A percentile compares a stretch with the other conserved stretches of the same genome.
Evolutionary conservation across 2,113 vertebrate species (phyloP).

Genomic region (Prolemur simus): DNA sequence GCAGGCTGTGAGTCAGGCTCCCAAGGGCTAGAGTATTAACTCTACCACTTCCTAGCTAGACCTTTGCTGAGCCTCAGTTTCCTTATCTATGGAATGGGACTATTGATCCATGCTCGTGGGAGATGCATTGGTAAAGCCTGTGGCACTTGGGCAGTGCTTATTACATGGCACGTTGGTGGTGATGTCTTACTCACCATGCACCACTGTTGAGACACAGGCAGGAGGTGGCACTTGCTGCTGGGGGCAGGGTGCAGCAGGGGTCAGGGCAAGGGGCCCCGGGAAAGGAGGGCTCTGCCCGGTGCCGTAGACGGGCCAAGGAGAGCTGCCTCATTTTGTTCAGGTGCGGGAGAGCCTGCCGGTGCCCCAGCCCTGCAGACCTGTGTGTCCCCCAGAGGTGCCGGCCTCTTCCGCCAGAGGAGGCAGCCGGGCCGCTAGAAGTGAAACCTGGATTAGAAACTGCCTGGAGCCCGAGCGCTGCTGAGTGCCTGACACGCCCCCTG

Average conservation of each 20-base stretch:
- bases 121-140: too few species aligned
- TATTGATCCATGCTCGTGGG: rapidly evolving
- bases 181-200: rapidly evolving
- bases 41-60: neutral
- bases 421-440: neutral
- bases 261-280: neutral
- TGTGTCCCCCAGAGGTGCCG: neutral
- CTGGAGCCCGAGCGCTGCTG: rapidly evolving
- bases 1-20: neutral
- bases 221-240: neutral
- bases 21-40: neutral
- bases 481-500: constrained; percentile 46
- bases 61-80: neutral
- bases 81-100: neutral
- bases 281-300: neutral
- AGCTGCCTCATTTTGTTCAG: neutral
- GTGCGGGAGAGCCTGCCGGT: neutral
- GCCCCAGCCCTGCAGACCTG: neutral
- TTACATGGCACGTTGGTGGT: rapidly evolving
- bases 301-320: neutral
- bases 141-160: neutral
- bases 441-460: neutral
- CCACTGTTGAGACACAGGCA: neutral
- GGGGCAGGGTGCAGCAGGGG: too few species aligned
- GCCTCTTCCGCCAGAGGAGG: neutral